Base-by-base conservation (phyloP, 1,140 invertebrate species). In the Aradophagus sp. region DNA sequence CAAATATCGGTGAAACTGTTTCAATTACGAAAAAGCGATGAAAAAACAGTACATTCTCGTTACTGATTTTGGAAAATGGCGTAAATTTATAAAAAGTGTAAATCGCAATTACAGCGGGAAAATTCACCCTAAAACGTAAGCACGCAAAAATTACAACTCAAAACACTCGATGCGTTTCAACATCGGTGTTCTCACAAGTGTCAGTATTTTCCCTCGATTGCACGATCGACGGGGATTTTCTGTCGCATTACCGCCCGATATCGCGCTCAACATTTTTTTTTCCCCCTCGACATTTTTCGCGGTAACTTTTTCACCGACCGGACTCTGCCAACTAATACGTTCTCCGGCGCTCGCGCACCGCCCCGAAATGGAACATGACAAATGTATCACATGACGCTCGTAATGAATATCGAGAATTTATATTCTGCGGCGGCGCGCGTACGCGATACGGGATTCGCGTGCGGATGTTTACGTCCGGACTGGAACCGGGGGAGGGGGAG, bases 371-470 rank as follows among this genome's bases (percentile, higher is more conserved):
- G 17, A 44, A 42, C 29, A 44, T 44, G 52, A 56, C 38, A 56
- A 56, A 56, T 56, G 31, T 44, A 44, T 42, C 39, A 56, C 39
- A 39, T 35, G 52, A 56, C 23, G 31, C 8, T 42, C 5, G 52
- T 56, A 56, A 56, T 56, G 52, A 56, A 56, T 56, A 56, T 56
- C 19, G 52, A 44, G 52, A 44, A 56, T 58, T 58, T 58, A 58
- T 58, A 58, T 58, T 45, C 53, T 17, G 8, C 17, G 27, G 12
- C 15, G n/a, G n/a, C 12, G 32, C 48, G 35, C 13, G 16, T 34
- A 47, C 42, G 42, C 23, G 15, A 23, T 35, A 14, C 48, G n/a
- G 48, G 17, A 41, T 41, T 53, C 20, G 48, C 48, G 48, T 39
- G 48, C 36, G 14, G 19, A 26, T 38, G 38, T 38, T 55, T 34